Conservation (phyloP, 2,113 vertebrate species). For the Lathamus discolor region DNA sequence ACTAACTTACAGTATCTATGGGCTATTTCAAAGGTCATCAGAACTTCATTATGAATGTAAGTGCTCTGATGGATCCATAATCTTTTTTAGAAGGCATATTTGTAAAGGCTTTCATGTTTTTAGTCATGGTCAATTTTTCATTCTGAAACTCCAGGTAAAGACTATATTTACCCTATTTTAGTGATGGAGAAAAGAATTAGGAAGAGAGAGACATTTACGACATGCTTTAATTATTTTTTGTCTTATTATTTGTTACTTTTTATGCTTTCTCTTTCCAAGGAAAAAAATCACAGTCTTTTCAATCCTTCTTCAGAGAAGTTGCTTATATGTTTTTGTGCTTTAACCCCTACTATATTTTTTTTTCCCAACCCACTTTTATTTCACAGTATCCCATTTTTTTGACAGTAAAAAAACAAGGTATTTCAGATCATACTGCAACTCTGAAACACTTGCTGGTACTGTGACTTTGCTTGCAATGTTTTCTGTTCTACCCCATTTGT, state of each 20-base stretch:
- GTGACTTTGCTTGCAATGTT: background rate
- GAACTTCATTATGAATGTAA: background rate
- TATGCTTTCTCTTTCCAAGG: background rate
- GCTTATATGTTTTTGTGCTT: background rate
- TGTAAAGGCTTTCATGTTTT: background rate
- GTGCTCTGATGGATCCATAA: background rate
- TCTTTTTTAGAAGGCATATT: background rate
- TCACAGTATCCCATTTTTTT: background rate
- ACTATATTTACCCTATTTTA: background rate
- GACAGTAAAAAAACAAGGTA: background rate
- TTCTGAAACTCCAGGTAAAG: background rate
- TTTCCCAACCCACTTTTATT: background rate
- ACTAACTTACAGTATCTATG: background rate
- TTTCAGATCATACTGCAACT: background rate
- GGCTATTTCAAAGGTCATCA: background rate
- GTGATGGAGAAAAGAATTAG: background rate
- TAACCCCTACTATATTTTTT: background rate
- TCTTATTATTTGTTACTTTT: background rate
- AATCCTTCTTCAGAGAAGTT: background rate
- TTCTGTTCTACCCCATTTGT: background rate
- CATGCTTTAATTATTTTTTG: background rate
- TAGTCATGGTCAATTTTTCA: background rate
- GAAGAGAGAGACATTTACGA: background rate
- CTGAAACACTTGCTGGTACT: background rate
- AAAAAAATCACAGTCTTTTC: background rate